Base-by-base conservation (phyloP, 1,140 invertebrate genomes). In the Bathynomus jamesi region DNA sequence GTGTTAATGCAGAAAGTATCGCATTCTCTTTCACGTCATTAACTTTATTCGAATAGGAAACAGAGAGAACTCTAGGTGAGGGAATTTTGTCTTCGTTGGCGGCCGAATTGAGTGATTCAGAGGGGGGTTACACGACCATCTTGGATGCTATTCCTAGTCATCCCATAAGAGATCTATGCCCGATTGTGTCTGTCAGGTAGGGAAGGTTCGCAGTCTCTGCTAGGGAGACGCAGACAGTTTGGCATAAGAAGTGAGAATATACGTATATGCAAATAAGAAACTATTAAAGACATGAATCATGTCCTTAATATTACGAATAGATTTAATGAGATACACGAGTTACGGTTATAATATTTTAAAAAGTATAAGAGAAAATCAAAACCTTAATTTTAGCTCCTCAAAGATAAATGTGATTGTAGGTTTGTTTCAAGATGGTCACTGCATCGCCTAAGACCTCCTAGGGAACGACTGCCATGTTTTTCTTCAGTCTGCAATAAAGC, bases 81-180 rank as follows among this genome's bases (percentile, higher is more conserved):
- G 71, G 69, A 28, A 30, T 68, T 4, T 32, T 76, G 65, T 66
- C 75, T 10, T 73, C 75, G 24, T 60, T 76, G 31, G 75, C 72
- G 13, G 75, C 65, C 3, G 75, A 76, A 25, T 61, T 73, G 27
- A 73, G 71, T 25, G 71, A 76, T 68, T 76, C 75, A n/a, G 75
- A 76, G 53, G 75, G 75, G 21, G 75, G 75, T 0, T 76, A 73
- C 68, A 72, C 75, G 28, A 76, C 75, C 24, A 76, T 76, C 28
- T 62, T 76, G 28, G 75, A 76, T 32, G 75, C 75, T 65, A 76
- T 76, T 64, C 75, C 75, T 27, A 67, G 67, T 31, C 70, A 76
- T 29, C 71, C 71, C 25, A 31, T 65, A 21, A 61, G 71, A 17
- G 71, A 76, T 27, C 46, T 65, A 17, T 70, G 69, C 3, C 67